A percentile compares a stretch with the other conserved stretches of the same genome.
Evolutionary conservation across 2,888 invertebrate species (phyloP).

Genomic region (Sepiola atlantica): DNA sequence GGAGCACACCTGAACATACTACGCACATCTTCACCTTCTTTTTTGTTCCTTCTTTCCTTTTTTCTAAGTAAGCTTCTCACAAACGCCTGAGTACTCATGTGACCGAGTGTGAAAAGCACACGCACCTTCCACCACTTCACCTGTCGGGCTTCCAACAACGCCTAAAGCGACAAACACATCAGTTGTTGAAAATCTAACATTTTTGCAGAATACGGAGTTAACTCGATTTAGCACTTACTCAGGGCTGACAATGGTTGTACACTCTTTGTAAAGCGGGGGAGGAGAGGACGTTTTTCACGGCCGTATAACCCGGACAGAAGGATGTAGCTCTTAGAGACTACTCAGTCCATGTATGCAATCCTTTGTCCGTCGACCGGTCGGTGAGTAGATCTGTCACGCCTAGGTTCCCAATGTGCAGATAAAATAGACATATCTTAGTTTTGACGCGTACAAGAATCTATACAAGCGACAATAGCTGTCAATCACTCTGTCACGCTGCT

Average conservation of each 20-base stretch:
- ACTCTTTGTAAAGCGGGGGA: not conserved
- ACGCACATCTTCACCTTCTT: not conserved
- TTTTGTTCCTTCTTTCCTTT: not conserved
- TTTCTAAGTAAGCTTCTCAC: not conserved
- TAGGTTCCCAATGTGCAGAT: no score
- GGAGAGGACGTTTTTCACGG: not conserved
- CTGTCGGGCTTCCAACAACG: no score
- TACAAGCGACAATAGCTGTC: no score
- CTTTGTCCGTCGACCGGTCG: not conserved
- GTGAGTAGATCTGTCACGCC: no score
- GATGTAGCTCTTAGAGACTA: not conserved
- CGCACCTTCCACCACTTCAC: not conserved
- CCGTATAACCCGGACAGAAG: not conserved
- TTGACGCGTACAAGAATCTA: no score
- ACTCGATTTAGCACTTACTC: conserved; percentile 5
- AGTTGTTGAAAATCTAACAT: not conserved
- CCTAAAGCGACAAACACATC: not conserved
- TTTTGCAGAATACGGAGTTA: not conserved
- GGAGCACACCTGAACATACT: not conserved
- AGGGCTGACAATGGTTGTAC: not conserved
- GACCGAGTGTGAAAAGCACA: not conserved
- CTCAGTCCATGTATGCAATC: not conserved
- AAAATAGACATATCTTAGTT: no score
- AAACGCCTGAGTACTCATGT: not conserved
- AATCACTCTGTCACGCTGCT: no score